These are phyloP conservation scores for Crocidura indochinensis DNA, from an alignment of 2,797 vertebrate genomes.

Conservation along the genomic window DNA sequence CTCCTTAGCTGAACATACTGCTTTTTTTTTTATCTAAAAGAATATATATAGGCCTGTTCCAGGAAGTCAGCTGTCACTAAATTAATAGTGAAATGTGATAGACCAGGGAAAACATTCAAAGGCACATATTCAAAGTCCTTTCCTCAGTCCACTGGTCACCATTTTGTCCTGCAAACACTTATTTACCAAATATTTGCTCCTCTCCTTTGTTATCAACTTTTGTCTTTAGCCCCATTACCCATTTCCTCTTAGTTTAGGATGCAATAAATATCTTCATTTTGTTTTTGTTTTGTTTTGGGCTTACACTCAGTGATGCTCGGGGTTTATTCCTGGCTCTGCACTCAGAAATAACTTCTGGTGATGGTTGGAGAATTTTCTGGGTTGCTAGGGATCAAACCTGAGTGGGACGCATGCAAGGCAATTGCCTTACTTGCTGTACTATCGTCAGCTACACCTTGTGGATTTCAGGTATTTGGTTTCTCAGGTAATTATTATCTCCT, in stretches of 20 bases:
- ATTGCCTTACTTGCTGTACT: too few relatives aligned
- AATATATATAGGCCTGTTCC: background rate
- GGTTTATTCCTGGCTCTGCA: too few relatives aligned
- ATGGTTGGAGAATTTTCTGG: too few relatives aligned
- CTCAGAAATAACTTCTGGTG: too few relatives aligned
- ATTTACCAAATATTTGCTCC: background rate
- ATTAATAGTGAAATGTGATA: background rate
- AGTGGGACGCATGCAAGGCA: too few relatives aligned
- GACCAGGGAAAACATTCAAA: background rate
- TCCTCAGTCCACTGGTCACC: background rate
- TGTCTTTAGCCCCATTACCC: background rate
- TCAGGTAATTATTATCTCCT: background rate
- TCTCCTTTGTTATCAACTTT: background rate
- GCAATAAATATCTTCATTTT: background rate
- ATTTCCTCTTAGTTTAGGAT: background rate
- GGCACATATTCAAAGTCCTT: background rate
- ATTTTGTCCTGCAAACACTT: background rate
- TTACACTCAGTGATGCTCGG: too few relatives aligned
- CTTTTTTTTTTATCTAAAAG: background rate
- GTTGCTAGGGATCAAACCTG: too few relatives aligned
- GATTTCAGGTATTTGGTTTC: background rate
- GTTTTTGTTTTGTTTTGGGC: too few relatives aligned
- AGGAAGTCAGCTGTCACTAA: background rate
- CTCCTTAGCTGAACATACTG: background rate
- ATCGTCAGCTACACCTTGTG: background rate